phyloP scores from a whole-genome alignment of 2,113 vertebrate species.

The Apistogramma diplotaenia region DNA sequence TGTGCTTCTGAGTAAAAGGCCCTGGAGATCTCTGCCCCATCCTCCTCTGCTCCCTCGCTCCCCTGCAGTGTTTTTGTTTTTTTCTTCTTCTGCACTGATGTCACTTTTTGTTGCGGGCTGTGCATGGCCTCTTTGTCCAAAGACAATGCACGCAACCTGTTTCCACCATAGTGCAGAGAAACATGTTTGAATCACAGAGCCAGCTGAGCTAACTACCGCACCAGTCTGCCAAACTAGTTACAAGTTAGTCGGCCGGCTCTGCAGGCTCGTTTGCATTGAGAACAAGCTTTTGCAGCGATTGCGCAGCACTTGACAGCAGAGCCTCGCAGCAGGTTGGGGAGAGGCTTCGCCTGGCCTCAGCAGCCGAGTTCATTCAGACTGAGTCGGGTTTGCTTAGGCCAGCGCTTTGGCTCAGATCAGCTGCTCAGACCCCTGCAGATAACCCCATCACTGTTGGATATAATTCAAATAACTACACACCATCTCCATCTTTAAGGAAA shows the following conservation, averaged over 20 bases:
- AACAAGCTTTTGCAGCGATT: slow-evolving; percentile 22
- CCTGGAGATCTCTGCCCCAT: slow-evolving; percentile 32
- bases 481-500: neutral
- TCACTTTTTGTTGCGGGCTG: slow-evolving; percentile 70
- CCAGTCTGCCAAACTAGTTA: neutral
- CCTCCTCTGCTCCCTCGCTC: slow-evolving; percentile 33
- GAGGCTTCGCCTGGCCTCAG: slow-evolving; percentile 13
- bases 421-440: slow-evolving; percentile 1
- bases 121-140: slow-evolving; percentile 67
- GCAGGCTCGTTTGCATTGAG: slow-evolving; percentile 42
- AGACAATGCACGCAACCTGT: slow-evolving; percentile 68
- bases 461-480: neutral
- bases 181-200: neutral
- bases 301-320: slow-evolving; percentile 2
- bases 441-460: neutral
- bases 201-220: neutral
- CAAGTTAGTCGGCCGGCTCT: neutral
- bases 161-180: slow-evolving; percentile 58
- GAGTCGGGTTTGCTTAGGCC: slow-evolving; percentile 1
- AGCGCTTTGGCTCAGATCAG: neutral
- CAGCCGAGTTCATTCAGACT: neutral
- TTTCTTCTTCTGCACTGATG: slow-evolving; percentile 64
- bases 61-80: slow-evolving; percentile 71
- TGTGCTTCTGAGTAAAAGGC: slow-evolving; percentile 41
- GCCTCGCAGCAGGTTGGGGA: slow-evolving; percentile 26